Base-by-base conservation (phyloP, 2,113 vertebrate species). In the Boleophthalmus pectinirostris region DNA sequence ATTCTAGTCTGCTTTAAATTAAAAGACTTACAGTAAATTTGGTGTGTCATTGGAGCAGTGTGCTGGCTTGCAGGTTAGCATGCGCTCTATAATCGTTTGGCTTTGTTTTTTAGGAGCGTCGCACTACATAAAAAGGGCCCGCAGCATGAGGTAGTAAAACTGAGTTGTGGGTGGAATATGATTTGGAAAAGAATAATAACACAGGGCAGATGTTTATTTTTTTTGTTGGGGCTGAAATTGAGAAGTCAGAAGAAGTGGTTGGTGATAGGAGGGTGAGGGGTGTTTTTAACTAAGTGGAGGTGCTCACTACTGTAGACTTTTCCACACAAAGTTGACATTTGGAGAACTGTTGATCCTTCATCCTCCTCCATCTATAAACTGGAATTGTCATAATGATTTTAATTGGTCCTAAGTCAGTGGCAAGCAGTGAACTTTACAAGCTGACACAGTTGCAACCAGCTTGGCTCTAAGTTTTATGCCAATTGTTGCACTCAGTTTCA, bases 391-490 rank as follows among this genome's bases (percentile, higher is more conserved):
- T 89, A 89, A 91, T 90, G 84, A 88, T 33, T 85, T 90, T 88
- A 91, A 92, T 90, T 81, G 84, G 83, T 68, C 84, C 85, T 77
- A 84, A 87, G 72, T 85, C 73, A 78, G 81, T 75, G 87, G 90
- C 81, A 91, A 91, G 90, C 87, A 90, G 87, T 66, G 66, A 89
- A 89, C 91, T 89, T 92, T 86, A 89, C 85, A 84, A 83, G 82
- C 77, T 66, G 74, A 69, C 74, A 84, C 84, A 83, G 91, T 91
- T 90, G 87, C 90, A 88, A 87, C 82, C 90, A 92, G 89, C 89
- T 86, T 91, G 80, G 71, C 10, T 82, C 81, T 80, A 74, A 74
- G 38, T 66, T 18, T 45, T 21, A 47, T 47, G 45, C 20, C 66
- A 33, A 24, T 77, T 77, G 79, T 25, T 75, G 61, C 75, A 23